Conservation (phyloP, 35 echinoderm and acorn worm species). For the Lytechinus variegatus region DNA sequence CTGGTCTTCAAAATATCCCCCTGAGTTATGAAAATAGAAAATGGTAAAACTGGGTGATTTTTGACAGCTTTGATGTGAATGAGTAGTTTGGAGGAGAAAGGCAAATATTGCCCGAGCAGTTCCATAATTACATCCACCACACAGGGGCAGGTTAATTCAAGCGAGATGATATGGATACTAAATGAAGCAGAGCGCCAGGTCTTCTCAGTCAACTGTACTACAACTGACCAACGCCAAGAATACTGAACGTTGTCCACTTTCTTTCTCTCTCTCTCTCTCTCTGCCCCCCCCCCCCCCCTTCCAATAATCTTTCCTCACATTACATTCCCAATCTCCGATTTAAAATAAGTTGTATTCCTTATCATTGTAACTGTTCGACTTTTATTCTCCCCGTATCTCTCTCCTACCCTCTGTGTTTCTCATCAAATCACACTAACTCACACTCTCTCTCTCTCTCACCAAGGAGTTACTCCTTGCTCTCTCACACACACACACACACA, state of each 20-base stretch:
- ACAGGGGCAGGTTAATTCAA: neutral
- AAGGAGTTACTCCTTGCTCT: no score
- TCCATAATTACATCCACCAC: neutral
- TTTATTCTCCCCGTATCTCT: neutral
- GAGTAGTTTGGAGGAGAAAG: neutral
- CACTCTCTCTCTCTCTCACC: neutral
- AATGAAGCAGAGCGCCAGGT: neutral
- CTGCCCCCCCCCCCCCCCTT: neutral
- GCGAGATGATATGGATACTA: slow-evolving; percentile 1
- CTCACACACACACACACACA: neutral
- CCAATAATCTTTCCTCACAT: no score
- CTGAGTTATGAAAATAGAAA: neutral
- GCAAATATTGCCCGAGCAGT: neutral
- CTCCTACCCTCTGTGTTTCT: neutral
- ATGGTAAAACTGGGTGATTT: neutral
- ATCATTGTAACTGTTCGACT: no score
- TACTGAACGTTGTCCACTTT: neutral
- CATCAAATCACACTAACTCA: neutral
- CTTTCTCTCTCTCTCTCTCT: neutral
- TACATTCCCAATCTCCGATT: no score
- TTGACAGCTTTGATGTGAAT: neutral
- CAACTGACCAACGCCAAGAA: no score
- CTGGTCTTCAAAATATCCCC: neutral
- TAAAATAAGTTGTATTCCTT: no score
- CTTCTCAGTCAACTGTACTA: no score